A percentile compares a stretch with the other conserved stretches of the same genome.
These are phyloP conservation scores for Ostrea edulis DNA, from an alignment of 1,140 invertebrate genomes.

Conservation along the genomic window DNA sequence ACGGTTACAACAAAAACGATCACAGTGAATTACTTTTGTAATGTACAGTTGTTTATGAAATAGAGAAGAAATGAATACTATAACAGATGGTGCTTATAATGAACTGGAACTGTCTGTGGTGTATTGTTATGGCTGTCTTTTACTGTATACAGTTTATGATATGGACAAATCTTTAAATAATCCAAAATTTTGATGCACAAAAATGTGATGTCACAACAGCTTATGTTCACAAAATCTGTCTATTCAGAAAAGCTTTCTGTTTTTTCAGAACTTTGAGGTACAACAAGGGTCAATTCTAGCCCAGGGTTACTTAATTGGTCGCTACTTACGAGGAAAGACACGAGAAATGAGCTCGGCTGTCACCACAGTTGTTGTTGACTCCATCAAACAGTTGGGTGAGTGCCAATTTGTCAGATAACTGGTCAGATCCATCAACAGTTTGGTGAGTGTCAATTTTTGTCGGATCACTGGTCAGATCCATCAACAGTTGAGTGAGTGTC, in stretches of 20 bases:
- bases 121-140: no score
- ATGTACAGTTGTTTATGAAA: no score
- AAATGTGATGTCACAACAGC: no score
- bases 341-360: constrained; percentile 41
- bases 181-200: no score
- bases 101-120: neutral
- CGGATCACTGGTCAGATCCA: no score
- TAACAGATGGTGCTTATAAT: neutral
- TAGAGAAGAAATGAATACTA: neutral
- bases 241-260: neutral
- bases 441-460: neutral
- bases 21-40: no score
- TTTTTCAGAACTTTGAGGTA: constrained; percentile 82
- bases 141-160: no score
- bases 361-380: neutral
- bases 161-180: no score
- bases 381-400: constrained; percentile 5
- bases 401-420: neutral
- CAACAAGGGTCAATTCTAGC: constrained; percentile 88
- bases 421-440: neutral
- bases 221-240: no score
- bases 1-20: no score
- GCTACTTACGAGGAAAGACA: constrained; percentile 19
- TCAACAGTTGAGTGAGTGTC: no score
- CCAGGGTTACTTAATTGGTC: constrained; percentile 85